Evolutionary conservation across 2,113 vertebrate species (phyloP), one percentile per base, ranked within the genome.

Genomic region (Oriolus oriolus): DNA sequence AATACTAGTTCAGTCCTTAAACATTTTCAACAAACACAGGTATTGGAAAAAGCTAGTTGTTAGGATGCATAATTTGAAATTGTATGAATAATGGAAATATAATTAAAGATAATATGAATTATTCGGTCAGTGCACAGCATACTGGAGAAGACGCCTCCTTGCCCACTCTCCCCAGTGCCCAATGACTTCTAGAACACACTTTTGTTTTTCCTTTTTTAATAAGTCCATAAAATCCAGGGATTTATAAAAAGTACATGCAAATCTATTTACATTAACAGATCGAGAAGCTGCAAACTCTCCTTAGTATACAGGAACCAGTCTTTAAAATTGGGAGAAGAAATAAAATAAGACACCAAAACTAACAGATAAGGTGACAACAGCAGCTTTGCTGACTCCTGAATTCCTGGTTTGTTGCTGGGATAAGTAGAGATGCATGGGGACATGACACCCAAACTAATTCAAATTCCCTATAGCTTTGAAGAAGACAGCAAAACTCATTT

Each of bases 181-280:
- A 69, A 74, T 53, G 23, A 92, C 49, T 84, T 77, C 53, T 42
- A 71, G 16, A 92, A 90, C 14, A 90, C 28, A 81, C 7, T 57
- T 96, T 18, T n/a, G 11, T 8, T 84, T 96, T 90, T 78, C 17
- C 7, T 84, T 90, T 92, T 97, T 96, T 95, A 97, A 42, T 97
- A 87, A 92, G 64, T 71, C 33, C 52, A 50, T 56, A 90, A 94
- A 96, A 89, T 39, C 37, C 42, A 86, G 84, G 22, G 26, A 45
- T 93, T 87, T 84, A 84, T 49, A 92, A 95, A 94, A 96, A 84
- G 64, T 64, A 94, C 76, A 93, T 90, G 92, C 90, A 92, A 66
- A 47, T 78, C 24, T 30, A 80, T 92, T 86, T 92, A 94, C 73
- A 91, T 71, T 57, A 80, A 68, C 6, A 56, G 30, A 66, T 24